phyloP scores from a whole-genome alignment of 1,140 invertebrate genomes.

The Anagrus nilaparvatae region DNA sequence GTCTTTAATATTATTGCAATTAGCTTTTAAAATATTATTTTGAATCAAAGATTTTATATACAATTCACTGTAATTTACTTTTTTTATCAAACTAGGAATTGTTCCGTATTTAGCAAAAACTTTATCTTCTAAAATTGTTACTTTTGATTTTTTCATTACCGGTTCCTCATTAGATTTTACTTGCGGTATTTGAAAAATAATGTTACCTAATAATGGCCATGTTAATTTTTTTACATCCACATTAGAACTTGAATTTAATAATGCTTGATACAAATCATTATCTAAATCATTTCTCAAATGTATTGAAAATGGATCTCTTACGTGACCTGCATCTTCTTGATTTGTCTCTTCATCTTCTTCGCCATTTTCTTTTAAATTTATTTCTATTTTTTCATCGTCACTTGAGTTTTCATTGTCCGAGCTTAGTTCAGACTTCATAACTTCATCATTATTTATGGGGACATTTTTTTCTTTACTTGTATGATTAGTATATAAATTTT shows the following conservation, averaged over 20 bases:
- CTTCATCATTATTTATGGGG: background rate
- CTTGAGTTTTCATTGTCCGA: conserved; percentile 26
- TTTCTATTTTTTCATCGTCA: conserved; percentile 29
- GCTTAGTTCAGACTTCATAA: no score
- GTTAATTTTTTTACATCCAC: conserved; percentile 33
- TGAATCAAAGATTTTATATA: conserved; percentile 55
- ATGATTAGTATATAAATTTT: conserved; percentile 6
- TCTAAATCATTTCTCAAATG: conserved; percentile 54
- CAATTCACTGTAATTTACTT: conserved; percentile 45
- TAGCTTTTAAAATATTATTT: conserved; percentile 47
- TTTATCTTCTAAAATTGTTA: conserved; percentile 46
- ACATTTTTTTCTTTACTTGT: background rate
- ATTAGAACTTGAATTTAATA: conserved; percentile 39
- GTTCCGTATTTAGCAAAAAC: conserved; percentile 44
- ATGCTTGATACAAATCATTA: conserved; percentile 44
- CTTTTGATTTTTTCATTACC: conserved; percentile 33
- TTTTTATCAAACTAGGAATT: conserved; percentile 39
- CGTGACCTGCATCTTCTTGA: conserved; percentile 18
- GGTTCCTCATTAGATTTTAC: conserved; percentile 28
- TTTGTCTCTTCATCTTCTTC: conserved; percentile 24
- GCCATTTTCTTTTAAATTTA: conserved; percentile 23
- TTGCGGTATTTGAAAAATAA: conserved; percentile 47
- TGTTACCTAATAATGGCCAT: conserved; percentile 51
- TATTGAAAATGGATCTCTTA: conserved; percentile 51
- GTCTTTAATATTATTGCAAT: conserved; percentile 46